Evolutionary conservation across 2,888 invertebrate genomes (phyloP), one percentile per base, ranked within the genome.

Genomic region (Drosophila testacea): DNA sequence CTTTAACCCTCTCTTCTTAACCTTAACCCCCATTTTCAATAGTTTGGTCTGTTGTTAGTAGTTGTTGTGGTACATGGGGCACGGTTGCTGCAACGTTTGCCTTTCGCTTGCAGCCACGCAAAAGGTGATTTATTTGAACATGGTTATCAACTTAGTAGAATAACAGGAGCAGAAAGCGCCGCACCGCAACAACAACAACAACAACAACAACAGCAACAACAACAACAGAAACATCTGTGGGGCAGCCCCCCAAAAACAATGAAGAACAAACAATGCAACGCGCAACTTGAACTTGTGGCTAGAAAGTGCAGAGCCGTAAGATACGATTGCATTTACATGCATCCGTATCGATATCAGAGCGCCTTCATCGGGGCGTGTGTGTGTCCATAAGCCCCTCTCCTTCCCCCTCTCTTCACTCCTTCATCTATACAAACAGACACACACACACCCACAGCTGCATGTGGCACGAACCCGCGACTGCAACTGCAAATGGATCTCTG

Each of bases 81-180:
- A 76, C 60, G 77, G 77, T 39, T 73, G 73, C 61, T 62, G 73
- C 66, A 41, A 30, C 62, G 70, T 70, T 73, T 72, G 82, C 85
- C 83, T 88, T 83, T 90, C 83, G 88, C 79, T 82, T 84, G 88
- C 80, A 83, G 89, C 85, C 85, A 88, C 90, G 86, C 82, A 89
- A 90, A 90, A 90, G 90, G 91, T 91, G 91, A 91, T 91, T 91
- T 91, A 91, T 91, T 91, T 91, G 90, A 90, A 91, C 91, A 91
- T 91, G 91, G 91, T 91, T 91, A 91, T 91, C 91, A 91, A 91
- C 91, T 91, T 91, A 91, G 90, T 89, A 89, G 85, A 86, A 89
- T 86, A 86, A 90, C 90, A 88, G 90, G 89, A 88, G 90, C 89
- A 90, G 89, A 85, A 87, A 88, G 89, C 88, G 88, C 84, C 83